Conservation (phyloP, 2,888 invertebrate species). For the Brachyopa scutellaris region DNA sequence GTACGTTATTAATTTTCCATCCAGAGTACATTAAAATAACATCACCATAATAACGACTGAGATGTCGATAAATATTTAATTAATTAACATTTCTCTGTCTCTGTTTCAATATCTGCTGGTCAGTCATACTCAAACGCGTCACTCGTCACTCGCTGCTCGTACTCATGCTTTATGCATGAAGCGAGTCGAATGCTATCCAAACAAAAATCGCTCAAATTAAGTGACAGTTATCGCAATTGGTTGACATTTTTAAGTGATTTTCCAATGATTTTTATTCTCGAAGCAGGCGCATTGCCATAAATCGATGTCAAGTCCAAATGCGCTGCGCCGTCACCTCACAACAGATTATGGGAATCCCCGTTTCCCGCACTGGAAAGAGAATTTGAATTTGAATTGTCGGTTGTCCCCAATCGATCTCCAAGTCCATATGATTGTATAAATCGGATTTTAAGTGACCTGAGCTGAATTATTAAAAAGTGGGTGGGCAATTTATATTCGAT, state of each 20-base stretch:
- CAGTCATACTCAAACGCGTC: neutral
- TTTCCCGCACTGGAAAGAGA: constrained; percentile 5
- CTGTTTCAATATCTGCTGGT: constrained; percentile 2
- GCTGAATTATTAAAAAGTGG: constrained; percentile 44
- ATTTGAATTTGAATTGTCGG: constrained; percentile 41
- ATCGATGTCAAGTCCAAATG: constrained; percentile 68
- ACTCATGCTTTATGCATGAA: constrained; percentile 63
- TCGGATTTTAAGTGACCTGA: constrained; percentile 44
- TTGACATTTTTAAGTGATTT: constrained; percentile 73
- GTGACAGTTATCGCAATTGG: constrained; percentile 72
- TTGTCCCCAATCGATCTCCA: constrained; percentile 7
- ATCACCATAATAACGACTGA: constrained; percentile 53
- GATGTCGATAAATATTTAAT: constrained; percentile 63
- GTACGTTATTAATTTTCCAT: constrained; percentile 39
- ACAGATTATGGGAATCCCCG: neutral
- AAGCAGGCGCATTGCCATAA: constrained; percentile 53
- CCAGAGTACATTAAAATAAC: constrained; percentile 65
- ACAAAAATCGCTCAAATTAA: constrained; percentile 67
- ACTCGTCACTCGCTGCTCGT: neutral
- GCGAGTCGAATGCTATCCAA: constrained; percentile 34
- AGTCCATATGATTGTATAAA: constrained; percentile 30
- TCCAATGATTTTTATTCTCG: constrained; percentile 69
- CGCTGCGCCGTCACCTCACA: constrained; percentile 36
- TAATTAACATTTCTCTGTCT: constrained; percentile 54
- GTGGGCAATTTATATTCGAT: constrained; percentile 23